phyloP scores from a whole-genome alignment of 1,140 invertebrate genomes.

The Meloidogyne floridensis region DNA sequence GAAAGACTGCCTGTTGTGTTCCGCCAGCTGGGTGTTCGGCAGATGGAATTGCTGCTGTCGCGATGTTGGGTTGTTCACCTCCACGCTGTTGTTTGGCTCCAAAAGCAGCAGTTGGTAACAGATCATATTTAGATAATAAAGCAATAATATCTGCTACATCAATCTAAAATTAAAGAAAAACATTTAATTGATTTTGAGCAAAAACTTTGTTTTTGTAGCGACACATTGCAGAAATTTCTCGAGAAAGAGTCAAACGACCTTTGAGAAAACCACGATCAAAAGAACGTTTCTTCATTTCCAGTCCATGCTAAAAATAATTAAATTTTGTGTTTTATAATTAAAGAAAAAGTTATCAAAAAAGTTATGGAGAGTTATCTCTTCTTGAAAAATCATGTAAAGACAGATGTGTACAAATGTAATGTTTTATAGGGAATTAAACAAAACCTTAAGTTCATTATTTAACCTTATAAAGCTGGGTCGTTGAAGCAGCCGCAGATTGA shows the following conservation, averaged over 20 bases:
- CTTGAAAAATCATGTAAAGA: too few relatives aligned
- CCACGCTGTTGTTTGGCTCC: conserved; percentile 27
- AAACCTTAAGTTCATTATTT: background rate
- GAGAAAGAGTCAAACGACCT: conserved; percentile 51
- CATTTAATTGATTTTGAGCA: background rate
- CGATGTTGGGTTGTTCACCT: background rate
- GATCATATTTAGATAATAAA: conserved; percentile 43
- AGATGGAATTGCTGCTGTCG: background rate
- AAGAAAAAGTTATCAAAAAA: too few relatives aligned
- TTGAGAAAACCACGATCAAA: conserved; percentile 52
- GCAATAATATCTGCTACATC: conserved; percentile 44
- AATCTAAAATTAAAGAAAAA: conserved; percentile 1
- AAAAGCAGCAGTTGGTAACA: conserved; percentile 28
- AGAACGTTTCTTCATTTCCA: conserved; percentile 55
- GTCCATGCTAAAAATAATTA: conserved; percentile 37
- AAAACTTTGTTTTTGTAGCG: conserved; percentile 43
- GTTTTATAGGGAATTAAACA: conserved; percentile 13
- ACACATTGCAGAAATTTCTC: conserved; percentile 48
- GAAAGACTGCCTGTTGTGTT: conserved; percentile 40
- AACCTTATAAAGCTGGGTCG: conserved; percentile 61
- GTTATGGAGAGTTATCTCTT: too few relatives aligned
- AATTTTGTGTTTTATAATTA: background rate
- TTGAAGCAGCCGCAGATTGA: conserved; percentile 52
- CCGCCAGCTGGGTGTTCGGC: conserved; percentile 10
- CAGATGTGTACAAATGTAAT: too few relatives aligned